Base-by-base conservation (phyloP, 2,888 invertebrate species). In the Trichogramma dendrolimi region DNA sequence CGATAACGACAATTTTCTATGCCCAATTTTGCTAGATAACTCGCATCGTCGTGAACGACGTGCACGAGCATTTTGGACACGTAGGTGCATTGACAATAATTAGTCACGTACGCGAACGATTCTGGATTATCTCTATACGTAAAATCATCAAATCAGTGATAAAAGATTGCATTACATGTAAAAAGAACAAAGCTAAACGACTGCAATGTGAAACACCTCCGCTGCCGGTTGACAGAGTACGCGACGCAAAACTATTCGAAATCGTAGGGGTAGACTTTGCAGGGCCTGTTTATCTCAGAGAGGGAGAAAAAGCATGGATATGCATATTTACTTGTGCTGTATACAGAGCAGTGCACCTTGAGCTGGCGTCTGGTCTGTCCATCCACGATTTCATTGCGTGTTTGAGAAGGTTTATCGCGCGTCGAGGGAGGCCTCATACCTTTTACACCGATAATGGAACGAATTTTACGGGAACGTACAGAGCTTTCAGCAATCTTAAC, bases 371-470 rank as follows among this genome's bases (percentile, higher is more conserved):
- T 0, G 62, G 69, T 5, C 60, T 75, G 5, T 67, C 68, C 8
- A 71, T 75, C 0, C 60, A 67, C 5, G 59, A 62, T 1, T 74
- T 77, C 60, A 27, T 79, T 5, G 58, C 47, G 40, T 65, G 4
- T 5, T 62, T 79, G n/a, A 56, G 72, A 51, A 60, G 77, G 47
- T 79, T 79, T 60, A 67, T 75, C 14, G 68, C 72, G 1, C 61
- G 75, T 47, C 62, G 73, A 40, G 75, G 79, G 5, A 61, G 71
- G 48, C 74, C 75, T 1, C 62, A 58, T 4, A 67, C 66, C 5
- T 71, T 77, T 5, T 74, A 70, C 54, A 71, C 69, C 14, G 79
- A 81, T 62, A 79, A 80, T 62, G 78, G 75, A 0, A 73, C 73
- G 0, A 77, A 77, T 61, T 80, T 60, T 53, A 3, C n/a, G 51